Evolutionary conservation across 2,888 invertebrate genomes (phyloP), one percentile per base, ranked within the genome.

Genomic region (Panzeria rudis): DNA sequence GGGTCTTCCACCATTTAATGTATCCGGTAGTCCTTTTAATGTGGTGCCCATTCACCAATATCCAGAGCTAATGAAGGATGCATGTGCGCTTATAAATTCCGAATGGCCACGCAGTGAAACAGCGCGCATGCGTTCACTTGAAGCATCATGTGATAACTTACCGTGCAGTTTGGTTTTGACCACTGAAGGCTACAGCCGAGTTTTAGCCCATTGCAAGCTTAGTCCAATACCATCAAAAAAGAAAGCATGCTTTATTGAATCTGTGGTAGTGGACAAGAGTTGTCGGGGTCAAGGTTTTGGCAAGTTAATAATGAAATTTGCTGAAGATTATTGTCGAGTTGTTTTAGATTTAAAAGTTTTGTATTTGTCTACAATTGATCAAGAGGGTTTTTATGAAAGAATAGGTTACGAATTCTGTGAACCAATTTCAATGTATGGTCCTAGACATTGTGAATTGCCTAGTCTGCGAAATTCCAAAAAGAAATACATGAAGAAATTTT

Each of bases 51-150:
- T 97, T 85, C 97, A 97, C 90, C 94, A 95, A 88, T 93, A 95
- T 89, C 95, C 95, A 56, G 94, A 97, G 91, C 95, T 95, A 90
- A 93, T 95, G 88, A 93, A 94, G 90, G 94, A 95, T 89, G 96
- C 97, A 90, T 96, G 96, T 90, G 94, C 94, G 88, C 93, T 97
- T 78, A 95, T 97, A 87, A 97, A 97, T 91, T 95, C 95, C n/a
- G 97, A 97, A 94, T 97, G 97, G 97, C 96, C 96, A 86, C 94
- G 97, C 88, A 97, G 97, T 89, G 95, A 95, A 91, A 95, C 95
- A 47, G 96, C 97, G 80, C 94, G 97, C 89, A 94, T 97, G 93
- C 94, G 95, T 91, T 96, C 96, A 69, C 92, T 97, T 68, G 94
- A 95, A 91, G 94, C 94, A 50, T 97, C 97, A 0, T 95, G 95